phyloP scores from a whole-genome alignment of 2,113 vertebrate species.

The Syngnathoides biaculeatus region DNA sequence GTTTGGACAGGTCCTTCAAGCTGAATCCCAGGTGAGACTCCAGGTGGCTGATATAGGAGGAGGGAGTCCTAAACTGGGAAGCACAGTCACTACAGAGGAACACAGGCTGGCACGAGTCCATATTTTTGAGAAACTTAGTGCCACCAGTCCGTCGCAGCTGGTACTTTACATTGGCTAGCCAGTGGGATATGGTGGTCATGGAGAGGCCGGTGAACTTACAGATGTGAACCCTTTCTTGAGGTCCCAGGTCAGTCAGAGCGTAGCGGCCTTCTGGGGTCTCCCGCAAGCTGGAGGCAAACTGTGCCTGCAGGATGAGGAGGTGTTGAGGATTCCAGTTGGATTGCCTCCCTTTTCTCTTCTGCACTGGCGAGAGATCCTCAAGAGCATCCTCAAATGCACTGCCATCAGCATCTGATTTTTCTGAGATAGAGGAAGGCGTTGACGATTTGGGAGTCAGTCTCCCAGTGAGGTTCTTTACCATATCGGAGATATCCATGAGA shows the following conservation, averaged over 20 bases:
- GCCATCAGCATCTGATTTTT: conserved; percentile 93
- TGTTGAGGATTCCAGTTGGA: conserved; percentile 99
- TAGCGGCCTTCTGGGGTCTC: conserved; percentile 95
- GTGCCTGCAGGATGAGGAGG: conserved; percentile 96
- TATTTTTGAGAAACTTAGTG: conserved; percentile 99
- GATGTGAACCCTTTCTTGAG: conserved; percentile 98
- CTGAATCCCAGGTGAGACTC: conserved; percentile 99
- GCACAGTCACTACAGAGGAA: conserved; percentile 99
- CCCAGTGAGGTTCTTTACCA: conserved; percentile 98
- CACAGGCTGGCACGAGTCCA: conserved; percentile 97
- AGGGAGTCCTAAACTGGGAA: conserved; percentile 99
- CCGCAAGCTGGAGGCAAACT: conserved; percentile 94
- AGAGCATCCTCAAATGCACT: conserved; percentile 94
- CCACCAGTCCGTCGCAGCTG: conserved; percentile 97
- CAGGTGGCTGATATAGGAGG: conserved; percentile 94
- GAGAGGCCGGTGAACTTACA: conserved; percentile 99
- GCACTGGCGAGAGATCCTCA: conserved; percentile 92
- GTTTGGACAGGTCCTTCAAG: conserved; percentile 98
- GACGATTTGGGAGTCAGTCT: conserved; percentile 97
- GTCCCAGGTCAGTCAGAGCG: conserved; percentile 96
- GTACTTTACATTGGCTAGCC: conserved; percentile 99
- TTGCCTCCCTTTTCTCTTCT: conserved; percentile 96
- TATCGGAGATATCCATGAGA: conserved; percentile 97
- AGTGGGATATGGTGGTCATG: conserved; percentile 99
- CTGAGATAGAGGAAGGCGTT: conserved; percentile 91